These are phyloP conservation scores for Eugnorisma glareosa DNA, from an alignment of 2,888 invertebrate genomes.

Conservation along the genomic window DNA sequence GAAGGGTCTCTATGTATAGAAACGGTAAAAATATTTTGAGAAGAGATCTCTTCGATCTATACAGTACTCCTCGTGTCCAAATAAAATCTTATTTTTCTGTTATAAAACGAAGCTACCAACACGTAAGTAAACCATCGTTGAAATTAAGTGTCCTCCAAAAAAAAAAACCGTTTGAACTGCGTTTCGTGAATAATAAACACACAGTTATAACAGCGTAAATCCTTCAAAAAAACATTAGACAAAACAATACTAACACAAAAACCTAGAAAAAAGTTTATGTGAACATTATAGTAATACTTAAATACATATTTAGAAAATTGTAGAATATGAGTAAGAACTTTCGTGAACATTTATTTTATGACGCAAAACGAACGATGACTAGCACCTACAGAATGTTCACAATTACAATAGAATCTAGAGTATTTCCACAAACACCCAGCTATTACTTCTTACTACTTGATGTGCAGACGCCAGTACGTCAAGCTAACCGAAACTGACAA, in stretches of 20 bases:
- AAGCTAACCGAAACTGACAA: no score
- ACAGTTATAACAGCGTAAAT: neutral
- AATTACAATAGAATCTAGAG: neutral
- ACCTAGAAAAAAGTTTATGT: neutral
- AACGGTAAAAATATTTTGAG: conserved; percentile 25
- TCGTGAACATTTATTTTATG: neutral
- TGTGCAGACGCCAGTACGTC: no score
- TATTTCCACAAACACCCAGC: neutral
- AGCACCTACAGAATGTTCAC: neutral
- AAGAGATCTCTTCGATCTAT: neutral
- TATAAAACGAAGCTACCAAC: neutral
- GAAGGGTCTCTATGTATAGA: conserved; percentile 29
- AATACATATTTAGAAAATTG: neutral
- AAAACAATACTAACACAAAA: conserved; percentile 3
- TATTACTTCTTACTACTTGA: neutral
- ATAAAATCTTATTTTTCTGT: neutral
- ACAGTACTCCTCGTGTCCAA: neutral
- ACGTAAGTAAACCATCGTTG: neutral
- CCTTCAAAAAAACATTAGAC: neutral
- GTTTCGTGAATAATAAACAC: neutral
- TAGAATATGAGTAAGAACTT: neutral
- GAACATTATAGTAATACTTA: neutral
- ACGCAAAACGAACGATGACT: neutral
- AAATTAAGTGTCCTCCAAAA: neutral
- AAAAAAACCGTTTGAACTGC: conserved; percentile 7